Percentiles rank a stretch among this genome's conserved stretches.
Evolutionary conservation across 2,888 invertebrate genomes (phyloP).

Genomic region (Cylloceria caligata): DNA sequence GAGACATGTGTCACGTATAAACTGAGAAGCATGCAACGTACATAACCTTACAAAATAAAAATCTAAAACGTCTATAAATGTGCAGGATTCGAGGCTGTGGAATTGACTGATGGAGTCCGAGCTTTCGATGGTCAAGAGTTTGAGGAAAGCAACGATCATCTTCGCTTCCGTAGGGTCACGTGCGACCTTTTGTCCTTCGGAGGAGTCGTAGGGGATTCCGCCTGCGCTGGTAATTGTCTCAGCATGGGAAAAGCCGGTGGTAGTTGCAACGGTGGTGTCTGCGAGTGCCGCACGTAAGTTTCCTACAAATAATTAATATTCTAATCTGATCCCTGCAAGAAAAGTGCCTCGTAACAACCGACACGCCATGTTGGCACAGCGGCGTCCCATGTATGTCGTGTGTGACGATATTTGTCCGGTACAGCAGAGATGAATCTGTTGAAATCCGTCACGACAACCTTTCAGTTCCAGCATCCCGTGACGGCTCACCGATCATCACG

Average conservation of each 20-base stretch:
- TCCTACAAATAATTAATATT: neutral
- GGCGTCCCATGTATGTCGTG: too few species aligned
- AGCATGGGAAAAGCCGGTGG: constrained; percentile 79
- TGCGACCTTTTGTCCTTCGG: constrained; percentile 76
- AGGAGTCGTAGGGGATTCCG: constrained; percentile 73
- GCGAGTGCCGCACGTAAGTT: constrained; percentile 77
- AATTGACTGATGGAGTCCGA: neutral
- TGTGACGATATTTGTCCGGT: too few species aligned
- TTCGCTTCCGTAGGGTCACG: constrained; percentile 79
- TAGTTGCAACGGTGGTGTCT: constrained; percentile 75
- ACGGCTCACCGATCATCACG: too few species aligned
- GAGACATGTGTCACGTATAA: too few species aligned
- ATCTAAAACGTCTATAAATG: too few species aligned
- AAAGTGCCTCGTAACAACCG: too few species aligned
- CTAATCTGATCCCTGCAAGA: neutral
- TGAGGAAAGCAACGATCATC: constrained; percentile 71
- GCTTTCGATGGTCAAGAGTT: neutral
- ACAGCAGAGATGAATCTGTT: too few species aligned
- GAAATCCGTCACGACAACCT: too few species aligned
- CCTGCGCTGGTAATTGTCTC: constrained; percentile 80
- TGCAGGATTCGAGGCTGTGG: neutral
- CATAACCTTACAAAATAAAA: too few species aligned
- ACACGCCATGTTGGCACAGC: too few species aligned
- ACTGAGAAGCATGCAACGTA: too few species aligned
- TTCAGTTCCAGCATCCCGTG: too few species aligned